Conservation (phyloP, 2,888 invertebrate genomes). For the Boloria selene region DNA sequence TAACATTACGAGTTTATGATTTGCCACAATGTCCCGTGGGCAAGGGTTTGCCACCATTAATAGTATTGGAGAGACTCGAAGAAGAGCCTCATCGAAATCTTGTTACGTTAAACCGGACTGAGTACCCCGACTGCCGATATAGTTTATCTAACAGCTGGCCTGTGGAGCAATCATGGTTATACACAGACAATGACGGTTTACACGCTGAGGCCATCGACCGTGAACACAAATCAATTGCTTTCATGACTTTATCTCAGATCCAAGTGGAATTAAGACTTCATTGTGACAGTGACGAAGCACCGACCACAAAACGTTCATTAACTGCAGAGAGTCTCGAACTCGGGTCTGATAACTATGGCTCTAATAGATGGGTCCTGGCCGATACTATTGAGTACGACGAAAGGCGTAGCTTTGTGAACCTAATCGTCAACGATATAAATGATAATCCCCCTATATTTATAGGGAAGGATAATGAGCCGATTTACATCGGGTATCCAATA, state of each 20-base stretch:
- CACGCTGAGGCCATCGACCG: conserved; percentile 67
- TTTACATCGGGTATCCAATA: conserved; percentile 74
- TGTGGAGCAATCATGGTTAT: conserved; percentile 64
- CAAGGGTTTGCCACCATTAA: conserved; percentile 59
- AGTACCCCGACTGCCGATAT: conserved; percentile 58
- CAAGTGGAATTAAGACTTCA: conserved; percentile 69
- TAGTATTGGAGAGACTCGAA: conserved; percentile 68
- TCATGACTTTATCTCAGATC: conserved; percentile 74
- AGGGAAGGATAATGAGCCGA: conserved; percentile 59
- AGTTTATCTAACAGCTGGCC: conserved; percentile 69
- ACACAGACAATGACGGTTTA: conserved; percentile 63
- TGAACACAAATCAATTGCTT: conserved; percentile 71
- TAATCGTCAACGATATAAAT: conserved; percentile 80
- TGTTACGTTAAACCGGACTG: conserved; percentile 52
- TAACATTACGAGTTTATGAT: conserved; percentile 58
- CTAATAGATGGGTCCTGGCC: conserved; percentile 67
- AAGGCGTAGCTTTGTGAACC: conserved; percentile 67
- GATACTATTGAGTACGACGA: conserved; percentile 65
- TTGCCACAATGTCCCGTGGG: conserved; percentile 51
- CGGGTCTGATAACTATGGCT: conserved; percentile 64
- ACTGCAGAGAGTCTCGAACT: conserved; percentile 43
- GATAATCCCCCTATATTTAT: conserved; percentile 76
- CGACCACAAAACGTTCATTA: conserved; percentile 57
- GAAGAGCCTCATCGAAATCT: conserved; percentile 62
- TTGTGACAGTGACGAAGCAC: conserved; percentile 52